Conservation (phyloP, 2,888 invertebrate genomes). For the Hofmannophila pseudospretella region DNA sequence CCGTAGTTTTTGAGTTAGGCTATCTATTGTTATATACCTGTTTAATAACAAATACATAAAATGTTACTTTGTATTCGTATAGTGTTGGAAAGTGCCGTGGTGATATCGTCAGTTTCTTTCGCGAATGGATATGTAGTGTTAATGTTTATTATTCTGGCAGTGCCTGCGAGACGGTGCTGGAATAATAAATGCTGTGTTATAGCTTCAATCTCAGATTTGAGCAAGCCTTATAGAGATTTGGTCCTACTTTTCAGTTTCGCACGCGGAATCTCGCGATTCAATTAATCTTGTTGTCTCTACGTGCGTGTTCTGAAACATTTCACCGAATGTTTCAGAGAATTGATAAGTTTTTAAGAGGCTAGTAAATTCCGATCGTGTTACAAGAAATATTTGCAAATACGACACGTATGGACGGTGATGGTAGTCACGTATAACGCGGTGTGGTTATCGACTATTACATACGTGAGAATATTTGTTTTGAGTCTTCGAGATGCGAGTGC, state of each 20-base stretch:
- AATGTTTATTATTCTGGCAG: conserved; percentile 66
- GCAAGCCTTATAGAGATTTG: conserved; percentile 31
- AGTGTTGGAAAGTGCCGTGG: conserved; percentile 48
- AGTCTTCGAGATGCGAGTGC: conserved; percentile 20
- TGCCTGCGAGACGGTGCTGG: conserved; percentile 46
- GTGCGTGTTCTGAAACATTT: not conserved
- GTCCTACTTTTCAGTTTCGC: not conserved
- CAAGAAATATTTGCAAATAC: conserved; percentile 23
- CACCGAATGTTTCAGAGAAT: conserved; percentile 3
- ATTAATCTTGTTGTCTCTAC: conserved; percentile 1
- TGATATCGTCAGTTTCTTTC: conserved; percentile 63
- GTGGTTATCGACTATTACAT: conserved; percentile 44
- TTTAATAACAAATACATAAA: conserved; percentile 15
- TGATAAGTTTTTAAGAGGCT: not conserved
- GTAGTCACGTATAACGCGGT: conserved; percentile 54
- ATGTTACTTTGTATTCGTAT: conserved; percentile 47
- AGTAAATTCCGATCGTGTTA: conserved; percentile 12
- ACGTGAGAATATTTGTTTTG: conserved; percentile 70
- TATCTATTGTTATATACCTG: too few species aligned
- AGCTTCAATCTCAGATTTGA: conserved; percentile 46
- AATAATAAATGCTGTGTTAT: conserved; percentile 46
- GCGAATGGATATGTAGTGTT: conserved; percentile 54
- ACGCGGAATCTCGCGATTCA: conserved; percentile 1
- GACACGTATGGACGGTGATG: conserved; percentile 48
- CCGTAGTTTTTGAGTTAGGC: too few species aligned